Evolutionary conservation across 2,888 invertebrate species (phyloP), one percentile per base, ranked within the genome.

Genomic region (Patella depressa): DNA sequence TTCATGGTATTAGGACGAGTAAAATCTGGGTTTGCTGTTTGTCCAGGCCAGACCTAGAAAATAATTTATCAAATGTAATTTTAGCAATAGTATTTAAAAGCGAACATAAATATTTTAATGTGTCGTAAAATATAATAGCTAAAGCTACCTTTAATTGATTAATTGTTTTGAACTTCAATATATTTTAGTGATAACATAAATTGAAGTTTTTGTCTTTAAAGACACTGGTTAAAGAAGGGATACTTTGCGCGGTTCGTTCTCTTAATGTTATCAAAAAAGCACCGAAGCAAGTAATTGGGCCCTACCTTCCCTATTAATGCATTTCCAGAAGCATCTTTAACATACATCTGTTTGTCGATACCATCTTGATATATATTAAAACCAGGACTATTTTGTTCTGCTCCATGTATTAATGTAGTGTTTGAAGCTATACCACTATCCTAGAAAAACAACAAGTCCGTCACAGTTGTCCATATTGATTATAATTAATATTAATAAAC

Each of bases 331-430:
- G 86, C 82, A 88, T 96, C 95, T 87, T 94, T 95, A n/a, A 97
- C 93, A 85, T 96, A 96, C 77, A 96, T 93, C 79, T 94, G 93
- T 92, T 94, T 93, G 79, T 94, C 93, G 0, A 95, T 84, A 0
- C 96, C 96, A 75, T 94, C 93, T 83, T 96, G 95, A 89, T 93
- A 96, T 0, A 96, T 96, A 0, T 94, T 93, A 88, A 96, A 97
- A 5, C 80, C 82, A 0, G 80, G 80, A 59, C 82, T 85, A 65
- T 83, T 82, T 11, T 29, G 14, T 29, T 74, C 70, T 0, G 82
- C 82, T 24, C 72, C 76, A 1, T 53, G 24, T 14, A 82, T 74
- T n/a, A 82, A 77, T 0, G 73, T 76, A 1, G 29, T 17, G 65
- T 85, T 77, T 9, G 79, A 80, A 45, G 87, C 87, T 15, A 97